These are phyloP conservation scores for Apamea epomidion DNA, from an alignment of 2,888 invertebrate genomes.

Conservation along the genomic window DNA sequence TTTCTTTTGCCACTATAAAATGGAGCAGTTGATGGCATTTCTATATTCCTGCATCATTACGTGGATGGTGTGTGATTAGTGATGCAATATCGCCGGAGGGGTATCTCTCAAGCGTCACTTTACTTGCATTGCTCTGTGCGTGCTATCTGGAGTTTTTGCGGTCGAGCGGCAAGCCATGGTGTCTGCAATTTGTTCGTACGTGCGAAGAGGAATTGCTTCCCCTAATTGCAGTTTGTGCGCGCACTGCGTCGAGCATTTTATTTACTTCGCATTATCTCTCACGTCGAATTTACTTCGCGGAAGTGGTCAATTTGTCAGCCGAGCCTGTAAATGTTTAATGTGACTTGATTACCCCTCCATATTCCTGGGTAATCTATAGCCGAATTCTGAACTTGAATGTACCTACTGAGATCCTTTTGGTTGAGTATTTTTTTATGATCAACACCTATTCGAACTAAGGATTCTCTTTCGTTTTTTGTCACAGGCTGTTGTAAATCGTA, in stretches of 20 bases:
- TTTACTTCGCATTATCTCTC: constrained; percentile 73
- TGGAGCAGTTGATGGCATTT: constrained; percentile 52
- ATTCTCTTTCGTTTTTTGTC: constrained; percentile 38
- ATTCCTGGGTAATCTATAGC: constrained; percentile 62
- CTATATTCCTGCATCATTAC: constrained; percentile 47
- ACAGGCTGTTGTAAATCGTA: constrained; percentile 51
- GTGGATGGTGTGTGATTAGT: constrained; percentile 49
- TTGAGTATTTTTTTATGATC: constrained; percentile 39
- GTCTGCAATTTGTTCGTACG: constrained; percentile 88
- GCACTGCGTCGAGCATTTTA: constrained; percentile 73
- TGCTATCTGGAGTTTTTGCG: constrained; percentile 63
- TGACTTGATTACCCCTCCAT: constrained; percentile 69
- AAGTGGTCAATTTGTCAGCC: constrained; percentile 78
- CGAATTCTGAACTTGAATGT: constrained; percentile 63
- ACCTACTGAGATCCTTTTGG: constrained; percentile 34
- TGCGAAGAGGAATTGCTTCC: constrained; percentile 84
- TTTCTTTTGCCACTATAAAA: constrained; percentile 55
- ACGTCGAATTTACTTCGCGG: constrained; percentile 78
- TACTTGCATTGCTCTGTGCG: constrained; percentile 60
- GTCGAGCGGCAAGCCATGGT: constrained; percentile 69
- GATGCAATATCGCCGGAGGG: constrained; percentile 49
- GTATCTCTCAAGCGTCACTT: constrained; percentile 54
- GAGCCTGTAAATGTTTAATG: constrained; percentile 70
- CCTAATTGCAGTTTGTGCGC: constrained; percentile 80
- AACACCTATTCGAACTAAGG: constrained; percentile 41